Evolutionary conservation across 92 coral and sea anemone species (phyloP).

Genomic region (Micromussa lordhowensis): DNA sequence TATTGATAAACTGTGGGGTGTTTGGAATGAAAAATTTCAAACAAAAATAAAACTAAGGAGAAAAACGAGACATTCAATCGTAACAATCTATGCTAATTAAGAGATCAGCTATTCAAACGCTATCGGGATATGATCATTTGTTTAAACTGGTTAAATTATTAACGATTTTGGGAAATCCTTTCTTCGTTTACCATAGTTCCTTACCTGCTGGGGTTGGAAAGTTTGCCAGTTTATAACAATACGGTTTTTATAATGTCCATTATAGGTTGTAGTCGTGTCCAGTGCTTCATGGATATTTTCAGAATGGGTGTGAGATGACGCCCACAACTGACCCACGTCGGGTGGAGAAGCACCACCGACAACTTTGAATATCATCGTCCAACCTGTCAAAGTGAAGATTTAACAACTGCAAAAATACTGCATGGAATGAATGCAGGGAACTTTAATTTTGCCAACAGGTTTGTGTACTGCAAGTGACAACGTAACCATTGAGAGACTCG

Average conservation of each 20-base stretch:
- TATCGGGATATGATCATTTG: neutral
- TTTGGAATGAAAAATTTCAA: no score
- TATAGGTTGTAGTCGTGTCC: neutral
- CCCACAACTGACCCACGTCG: neutral
- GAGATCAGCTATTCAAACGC: no score
- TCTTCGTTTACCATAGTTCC: no score
- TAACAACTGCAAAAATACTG: neutral
- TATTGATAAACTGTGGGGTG: no score
- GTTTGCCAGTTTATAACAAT: constrained; percentile 9
- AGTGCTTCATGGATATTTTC: constrained; percentile 1
- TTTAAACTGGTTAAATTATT: no score
- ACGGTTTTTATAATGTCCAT: constrained; percentile 15
- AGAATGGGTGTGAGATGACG: neutral
- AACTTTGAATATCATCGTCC: constrained; percentile 19
- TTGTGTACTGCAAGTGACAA: no score
- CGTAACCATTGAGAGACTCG: no score
- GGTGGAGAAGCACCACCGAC: neutral
- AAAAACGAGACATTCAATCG: no score
- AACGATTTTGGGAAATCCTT: no score
- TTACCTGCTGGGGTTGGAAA: constrained; percentile 6
- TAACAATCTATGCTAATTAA: no score
- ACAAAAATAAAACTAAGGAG: no score
- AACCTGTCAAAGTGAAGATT: neutral
- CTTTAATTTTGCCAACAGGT: no score
- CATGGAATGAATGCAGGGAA: neutral